Conservation (phyloP, 2,888 invertebrate species). For the Chydorus sphaericus region DNA sequence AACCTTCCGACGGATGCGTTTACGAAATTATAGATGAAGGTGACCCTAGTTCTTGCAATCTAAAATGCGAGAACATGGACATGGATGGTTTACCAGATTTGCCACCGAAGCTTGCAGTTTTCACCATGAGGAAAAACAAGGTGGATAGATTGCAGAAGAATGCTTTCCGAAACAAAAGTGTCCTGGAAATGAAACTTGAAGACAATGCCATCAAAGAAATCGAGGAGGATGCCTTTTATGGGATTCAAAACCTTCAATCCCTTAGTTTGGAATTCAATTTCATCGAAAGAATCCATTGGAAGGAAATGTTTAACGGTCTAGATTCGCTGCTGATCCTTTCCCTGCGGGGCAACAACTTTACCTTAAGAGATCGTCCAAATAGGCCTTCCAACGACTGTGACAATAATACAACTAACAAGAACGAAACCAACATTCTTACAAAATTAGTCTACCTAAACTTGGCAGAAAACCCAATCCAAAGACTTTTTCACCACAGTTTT, state of each 20-base stretch:
- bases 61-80: slow-evolving; percentile 3
- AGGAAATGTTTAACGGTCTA: slow-evolving; percentile 11
- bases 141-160: neutral
- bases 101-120: neutral
- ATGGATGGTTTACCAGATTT: slow-evolving; percentile 7
- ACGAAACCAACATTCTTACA: no score
- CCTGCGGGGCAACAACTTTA: slow-evolving; percentile 7
- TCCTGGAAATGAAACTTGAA: slow-evolving; percentile 2
- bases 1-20: neutral
- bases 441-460: slow-evolving; percentile 8
- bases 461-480: slow-evolving; percentile 5
- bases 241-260: slow-evolving; percentile 2
- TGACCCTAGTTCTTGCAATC: neutral
- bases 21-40: neutral
- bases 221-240: slow-evolving; percentile 6
- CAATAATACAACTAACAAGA: neutral
- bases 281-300: neutral
- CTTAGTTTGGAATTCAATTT: slow-evolving; percentile 6
- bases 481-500: slow-evolving; percentile 8
- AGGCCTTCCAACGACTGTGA: neutral
- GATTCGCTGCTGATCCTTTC: slow-evolving; percentile 5
- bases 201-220: neutral
- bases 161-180: neutral
- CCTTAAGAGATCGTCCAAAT: neutral
- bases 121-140: slow-evolving; percentile 5